Conservation (phyloP, 2,113 vertebrate species). For the Cettia cetti region DNA sequence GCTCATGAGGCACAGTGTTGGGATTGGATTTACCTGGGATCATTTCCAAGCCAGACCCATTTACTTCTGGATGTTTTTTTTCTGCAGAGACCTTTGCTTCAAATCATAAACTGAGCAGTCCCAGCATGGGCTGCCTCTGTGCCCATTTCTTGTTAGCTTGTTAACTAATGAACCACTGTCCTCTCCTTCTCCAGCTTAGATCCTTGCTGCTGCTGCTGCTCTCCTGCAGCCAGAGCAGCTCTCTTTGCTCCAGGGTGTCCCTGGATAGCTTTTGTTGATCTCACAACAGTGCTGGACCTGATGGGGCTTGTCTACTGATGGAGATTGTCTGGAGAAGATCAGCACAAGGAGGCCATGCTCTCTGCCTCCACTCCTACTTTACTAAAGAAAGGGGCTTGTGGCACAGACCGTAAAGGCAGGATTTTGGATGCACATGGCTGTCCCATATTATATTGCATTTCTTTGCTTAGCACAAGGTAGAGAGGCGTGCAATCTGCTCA, state of each 20-base stretch:
- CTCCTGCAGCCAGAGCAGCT: neutral
- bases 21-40: neutral
- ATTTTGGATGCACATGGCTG: rapidly evolving
- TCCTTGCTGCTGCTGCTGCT: neutral
- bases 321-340: neutral
- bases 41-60: neutral
- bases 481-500: neutral
- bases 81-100: neutral
- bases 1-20: neutral
- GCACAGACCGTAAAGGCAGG: neutral
- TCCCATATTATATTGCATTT: neutral
- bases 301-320: neutral
- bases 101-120: neutral
- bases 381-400: neutral
- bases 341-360: neutral
- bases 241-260: neutral
- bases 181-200: neutral
- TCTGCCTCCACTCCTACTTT: neutral
- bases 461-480: neutral
- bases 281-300: neutral
- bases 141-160: rapidly evolving
- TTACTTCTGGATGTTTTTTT: neutral
- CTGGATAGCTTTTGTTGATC: neutral
- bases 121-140: neutral
- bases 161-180: neutral